Conservation (phyloP, 2,797 vertebrate species). For the Crossoptilon crossoptilon region DNA sequence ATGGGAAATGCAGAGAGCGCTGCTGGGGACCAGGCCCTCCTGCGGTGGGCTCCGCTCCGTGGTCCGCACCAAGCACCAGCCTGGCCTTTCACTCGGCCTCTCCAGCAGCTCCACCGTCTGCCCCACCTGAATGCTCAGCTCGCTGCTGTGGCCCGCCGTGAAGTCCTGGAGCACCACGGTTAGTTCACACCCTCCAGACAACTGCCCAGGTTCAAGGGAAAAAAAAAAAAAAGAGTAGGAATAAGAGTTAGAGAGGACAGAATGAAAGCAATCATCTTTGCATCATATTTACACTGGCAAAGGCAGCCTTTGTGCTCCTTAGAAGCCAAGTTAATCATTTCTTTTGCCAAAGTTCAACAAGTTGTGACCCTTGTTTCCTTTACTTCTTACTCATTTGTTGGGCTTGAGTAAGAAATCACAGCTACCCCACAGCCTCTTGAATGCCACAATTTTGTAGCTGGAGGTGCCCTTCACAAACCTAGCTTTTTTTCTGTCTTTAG, state of each 20-base stretch:
- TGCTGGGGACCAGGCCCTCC: slow-evolving; percentile 95
- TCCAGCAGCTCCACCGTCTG: slow-evolving; percentile 98
- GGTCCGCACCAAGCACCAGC: slow-evolving; percentile 94
- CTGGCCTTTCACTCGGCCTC: slow-evolving; percentile 89
- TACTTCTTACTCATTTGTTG: slow-evolving; percentile 34
- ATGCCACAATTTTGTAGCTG: slow-evolving; percentile 10
- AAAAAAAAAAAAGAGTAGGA: neutral
- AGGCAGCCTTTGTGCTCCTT: slow-evolving; percentile 22
- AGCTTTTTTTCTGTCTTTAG: neutral
- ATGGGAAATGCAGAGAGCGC: slow-evolving; percentile 93
- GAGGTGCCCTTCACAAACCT: neutral
- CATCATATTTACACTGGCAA: slow-evolving; percentile 61
- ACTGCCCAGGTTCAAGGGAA: slow-evolving; percentile 74
- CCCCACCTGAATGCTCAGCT: slow-evolving; percentile 93
- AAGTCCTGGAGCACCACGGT: slow-evolving; percentile 96
- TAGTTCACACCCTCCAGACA: slow-evolving; percentile 95
- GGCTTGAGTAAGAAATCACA: slow-evolving; percentile 21
- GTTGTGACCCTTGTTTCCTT: slow-evolving; percentile 27
- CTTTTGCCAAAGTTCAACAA: slow-evolving; percentile 53
- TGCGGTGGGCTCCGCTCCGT: slow-evolving; percentile 90
- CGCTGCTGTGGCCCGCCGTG: slow-evolving; percentile 84
- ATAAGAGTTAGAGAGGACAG: neutral
- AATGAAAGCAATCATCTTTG: slow-evolving; percentile 41
- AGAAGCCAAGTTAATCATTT: slow-evolving; percentile 56
- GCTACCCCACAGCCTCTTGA: neutral